Evolutionary conservation across 30 jellyfish, hydroid and myxozoan genomes (phyloP).

Genomic region (Hydractinia symbiolongicarpus): DNA sequence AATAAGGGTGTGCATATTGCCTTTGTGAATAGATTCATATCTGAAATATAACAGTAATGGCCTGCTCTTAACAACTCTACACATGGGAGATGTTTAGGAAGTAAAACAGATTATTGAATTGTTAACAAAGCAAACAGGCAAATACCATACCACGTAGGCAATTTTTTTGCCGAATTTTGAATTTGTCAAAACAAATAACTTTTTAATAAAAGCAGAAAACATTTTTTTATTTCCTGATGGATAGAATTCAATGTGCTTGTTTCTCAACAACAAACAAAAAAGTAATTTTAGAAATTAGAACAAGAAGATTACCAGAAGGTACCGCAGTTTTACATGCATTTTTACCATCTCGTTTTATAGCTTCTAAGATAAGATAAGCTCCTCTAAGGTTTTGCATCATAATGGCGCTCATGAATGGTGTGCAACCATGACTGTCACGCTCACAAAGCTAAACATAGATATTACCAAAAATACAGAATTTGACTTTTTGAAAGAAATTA

Average conservation of each 20-base stretch:
- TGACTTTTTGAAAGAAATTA: too few relatives aligned
- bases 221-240: too few relatives aligned
- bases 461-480: neutral
- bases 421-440: slow-evolving; percentile 79
- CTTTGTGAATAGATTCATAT: slow-evolving; percentile 29
- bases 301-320: slow-evolving; percentile 10
- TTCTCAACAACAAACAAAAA: too few relatives aligned
- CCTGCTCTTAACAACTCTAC: neutral
- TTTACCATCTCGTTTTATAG: slow-evolving; percentile 36
- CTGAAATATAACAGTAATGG: slow-evolving; percentile 22
- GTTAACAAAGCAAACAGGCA: too few relatives aligned
- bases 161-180: too few relatives aligned
- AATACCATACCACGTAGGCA: too few relatives aligned
- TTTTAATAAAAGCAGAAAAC: too few relatives aligned
- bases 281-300: too few relatives aligned
- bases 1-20: slow-evolving; percentile 62
- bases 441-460: slow-evolving; percentile 41
- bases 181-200: too few relatives aligned
- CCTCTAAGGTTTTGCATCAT: slow-evolving; percentile 61
- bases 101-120: too few relatives aligned
- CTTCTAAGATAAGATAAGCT: slow-evolving; percentile 57
- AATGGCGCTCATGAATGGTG: slow-evolving; percentile 78
- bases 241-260: too few relatives aligned
- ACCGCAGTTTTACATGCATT: neutral
- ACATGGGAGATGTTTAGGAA: neutral